Percentiles rank a stretch among this genome's conserved stretches.
phyloP scores from a whole-genome alignment of 1,140 invertebrate species.

The Hyposmocoma kahamanoa region DNA sequence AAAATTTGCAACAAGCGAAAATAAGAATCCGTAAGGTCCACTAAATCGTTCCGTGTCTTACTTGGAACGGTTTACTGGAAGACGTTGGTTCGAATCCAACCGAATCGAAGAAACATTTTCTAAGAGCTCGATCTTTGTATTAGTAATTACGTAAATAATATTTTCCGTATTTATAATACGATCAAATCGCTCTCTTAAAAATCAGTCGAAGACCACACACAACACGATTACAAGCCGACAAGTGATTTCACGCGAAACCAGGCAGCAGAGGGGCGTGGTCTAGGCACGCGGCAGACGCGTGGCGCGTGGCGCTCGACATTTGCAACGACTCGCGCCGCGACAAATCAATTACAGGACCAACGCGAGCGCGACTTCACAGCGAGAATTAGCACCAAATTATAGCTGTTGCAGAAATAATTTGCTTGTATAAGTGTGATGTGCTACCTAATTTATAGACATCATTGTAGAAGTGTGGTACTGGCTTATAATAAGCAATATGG shows the following conservation, averaged over 20 bases:
- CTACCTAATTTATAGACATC: slow-evolving; percentile 40
- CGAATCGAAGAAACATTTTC: no score
- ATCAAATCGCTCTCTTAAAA: no score
- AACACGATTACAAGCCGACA: slow-evolving; percentile 17
- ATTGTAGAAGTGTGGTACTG: no score
- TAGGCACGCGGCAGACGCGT: slow-evolving; percentile 32
- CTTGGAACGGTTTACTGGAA: no score
- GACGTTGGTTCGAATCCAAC: no score
- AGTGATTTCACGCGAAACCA: slow-evolving; percentile 33
- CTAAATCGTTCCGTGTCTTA: no score
- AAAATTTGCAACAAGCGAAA: no score
- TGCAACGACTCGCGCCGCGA: slow-evolving; percentile 33
- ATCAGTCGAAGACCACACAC: not conserved
- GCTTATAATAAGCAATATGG: no score
- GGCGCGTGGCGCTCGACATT: slow-evolving; percentile 22
- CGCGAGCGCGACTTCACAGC: slow-evolving; percentile 46
- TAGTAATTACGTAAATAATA: no score
- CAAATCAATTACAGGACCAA: slow-evolving; percentile 65
- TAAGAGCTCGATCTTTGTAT: no score
- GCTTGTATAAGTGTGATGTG: slow-evolving; percentile 42
- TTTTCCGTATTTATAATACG: no score
- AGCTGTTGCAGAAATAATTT: slow-evolving; percentile 49
- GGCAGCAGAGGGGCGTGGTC: slow-evolving; percentile 19
- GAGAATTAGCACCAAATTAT: slow-evolving; percentile 64
- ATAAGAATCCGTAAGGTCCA: no score